phyloP scores from a whole-genome alignment of 92 coral and sea anemone species.

The Parazoanthus swiftii region DNA sequence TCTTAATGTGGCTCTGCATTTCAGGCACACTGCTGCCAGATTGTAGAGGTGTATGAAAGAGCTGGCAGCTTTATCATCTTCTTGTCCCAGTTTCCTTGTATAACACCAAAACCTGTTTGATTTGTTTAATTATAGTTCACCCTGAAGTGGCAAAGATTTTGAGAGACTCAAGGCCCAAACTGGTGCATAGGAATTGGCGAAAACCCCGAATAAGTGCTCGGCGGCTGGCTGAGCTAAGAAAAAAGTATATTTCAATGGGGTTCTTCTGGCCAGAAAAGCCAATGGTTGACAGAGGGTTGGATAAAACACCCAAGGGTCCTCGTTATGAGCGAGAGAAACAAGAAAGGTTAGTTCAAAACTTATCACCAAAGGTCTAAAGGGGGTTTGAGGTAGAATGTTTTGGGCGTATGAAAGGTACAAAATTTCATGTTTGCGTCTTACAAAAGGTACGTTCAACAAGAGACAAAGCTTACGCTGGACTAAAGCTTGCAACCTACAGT shows the following conservation, averaged over 20 bases:
- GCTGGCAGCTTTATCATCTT: too few species aligned
- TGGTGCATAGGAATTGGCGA: slow-evolving; percentile 79
- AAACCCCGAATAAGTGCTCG: slow-evolving; percentile 93
- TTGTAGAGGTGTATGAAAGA: too few species aligned
- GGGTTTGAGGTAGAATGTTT: too few species aligned
- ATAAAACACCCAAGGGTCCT: slow-evolving; percentile 85
- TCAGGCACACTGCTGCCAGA: too few species aligned
- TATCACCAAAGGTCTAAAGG: not conserved
- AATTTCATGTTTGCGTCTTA: too few species aligned
- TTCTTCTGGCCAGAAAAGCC: slow-evolving; percentile 95
- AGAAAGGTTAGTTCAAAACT: slow-evolving; percentile 63
- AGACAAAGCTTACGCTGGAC: too few species aligned
- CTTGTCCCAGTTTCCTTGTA: too few species aligned
- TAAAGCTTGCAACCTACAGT: too few species aligned
- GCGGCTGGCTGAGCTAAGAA: slow-evolving; percentile 75
- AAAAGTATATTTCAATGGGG: slow-evolving; percentile 74
- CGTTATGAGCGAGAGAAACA: slow-evolving; percentile 73
- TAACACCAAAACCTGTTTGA: not conserved
- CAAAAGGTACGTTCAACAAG: too few species aligned
- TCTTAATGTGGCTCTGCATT: not conserved
- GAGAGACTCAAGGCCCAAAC: slow-evolving; percentile 74
- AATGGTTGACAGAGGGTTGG: slow-evolving; percentile 81
- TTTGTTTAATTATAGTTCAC: slow-evolving; percentile 50
- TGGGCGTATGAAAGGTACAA: too few species aligned
- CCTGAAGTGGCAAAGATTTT: slow-evolving; percentile 81